Base-by-base conservation (phyloP, 2,797 vertebrate species). In the Aplochiton taeniatus region DNA sequence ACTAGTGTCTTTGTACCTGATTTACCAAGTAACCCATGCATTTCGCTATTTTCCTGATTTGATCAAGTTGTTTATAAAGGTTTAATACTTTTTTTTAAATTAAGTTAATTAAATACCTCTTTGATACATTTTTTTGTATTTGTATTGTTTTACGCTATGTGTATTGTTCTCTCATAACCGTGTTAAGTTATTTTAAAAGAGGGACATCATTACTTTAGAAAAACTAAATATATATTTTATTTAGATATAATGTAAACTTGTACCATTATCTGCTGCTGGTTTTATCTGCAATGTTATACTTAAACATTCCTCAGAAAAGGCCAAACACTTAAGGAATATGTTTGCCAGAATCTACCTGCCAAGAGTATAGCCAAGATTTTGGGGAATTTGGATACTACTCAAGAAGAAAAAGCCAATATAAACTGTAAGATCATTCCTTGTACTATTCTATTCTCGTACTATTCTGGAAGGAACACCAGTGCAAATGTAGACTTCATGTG, bases 341-440 rank as follows among this genome's bases (percentile, higher is more conserved):
- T 82, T 66, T 85, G 72, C 85, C 76, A 75, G 63, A 69, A 56
- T 14, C 47, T 63, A 68, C 70, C 66, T 79, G 80, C 83, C 82
- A 87, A 76, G 65, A 78, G 18, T 44, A 9, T 14, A 57, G 76
- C 81, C 75, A 84, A 81, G 83, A 76, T 78, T 83, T 83, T 68
- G 80, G 74, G 68, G 78, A 75, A 65, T 66, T 74, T 85, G 85
- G 83, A 85, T 74, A 81, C 75, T 77, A 58, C 76, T 88, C 65
- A 76, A 74, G 76, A 78, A 64, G 73, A 63, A 73, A 31, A 75
- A 76, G 72, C 70, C 66, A 73, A 78, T 83, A 75, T 81, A 86
- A 89, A 89, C 72, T 63, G 68, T 83, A 75, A 82, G 73, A 88
- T 86, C 78, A 75, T 58, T 58, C 43, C 62, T 58, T 51, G 69